Percentiles rank a stretch among this genome's conserved stretches.
Evolutionary conservation across 2,888 invertebrate genomes (phyloP).

Genomic region (Serripes groenlandicus): DNA sequence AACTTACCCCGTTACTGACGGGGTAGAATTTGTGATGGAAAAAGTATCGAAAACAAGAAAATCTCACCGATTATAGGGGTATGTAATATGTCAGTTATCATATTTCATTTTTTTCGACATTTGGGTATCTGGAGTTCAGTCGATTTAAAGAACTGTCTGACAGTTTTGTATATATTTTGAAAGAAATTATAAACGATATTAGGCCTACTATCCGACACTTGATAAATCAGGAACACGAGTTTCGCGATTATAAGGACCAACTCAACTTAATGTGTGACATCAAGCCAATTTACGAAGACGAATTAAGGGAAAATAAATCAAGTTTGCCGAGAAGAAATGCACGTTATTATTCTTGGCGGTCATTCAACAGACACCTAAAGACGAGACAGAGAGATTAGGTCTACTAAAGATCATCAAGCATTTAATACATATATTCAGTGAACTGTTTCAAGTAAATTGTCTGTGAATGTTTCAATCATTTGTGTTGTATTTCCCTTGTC

Average conservation of each 20-base stretch:
- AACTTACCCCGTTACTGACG: too few species aligned
- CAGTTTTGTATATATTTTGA: neutral
- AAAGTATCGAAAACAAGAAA: too few species aligned
- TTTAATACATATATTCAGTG: too few species aligned
- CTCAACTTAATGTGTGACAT: neutral
- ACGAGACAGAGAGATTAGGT: neutral
- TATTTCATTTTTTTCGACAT: too few species aligned
- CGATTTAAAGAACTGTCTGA: neutral
- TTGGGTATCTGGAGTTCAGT: too few species aligned
- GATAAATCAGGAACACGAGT: neutral
- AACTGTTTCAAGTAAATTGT: too few species aligned
- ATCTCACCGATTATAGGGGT: too few species aligned
- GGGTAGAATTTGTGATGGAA: too few species aligned
- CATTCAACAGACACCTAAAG: neutral
- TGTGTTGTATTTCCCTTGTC: too few species aligned
- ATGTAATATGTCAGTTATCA: too few species aligned
- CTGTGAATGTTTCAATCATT: too few species aligned
- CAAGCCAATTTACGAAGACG: neutral
- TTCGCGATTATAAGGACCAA: neutral
- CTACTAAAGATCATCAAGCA: neutral
- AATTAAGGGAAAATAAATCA: neutral
- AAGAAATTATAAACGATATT: neutral
- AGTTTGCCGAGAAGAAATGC: neutral
- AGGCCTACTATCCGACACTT: too few species aligned
- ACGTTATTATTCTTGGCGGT: neutral